Conservation (phyloP, 1,140 invertebrate species). For the Drosophila takahashii region DNA sequence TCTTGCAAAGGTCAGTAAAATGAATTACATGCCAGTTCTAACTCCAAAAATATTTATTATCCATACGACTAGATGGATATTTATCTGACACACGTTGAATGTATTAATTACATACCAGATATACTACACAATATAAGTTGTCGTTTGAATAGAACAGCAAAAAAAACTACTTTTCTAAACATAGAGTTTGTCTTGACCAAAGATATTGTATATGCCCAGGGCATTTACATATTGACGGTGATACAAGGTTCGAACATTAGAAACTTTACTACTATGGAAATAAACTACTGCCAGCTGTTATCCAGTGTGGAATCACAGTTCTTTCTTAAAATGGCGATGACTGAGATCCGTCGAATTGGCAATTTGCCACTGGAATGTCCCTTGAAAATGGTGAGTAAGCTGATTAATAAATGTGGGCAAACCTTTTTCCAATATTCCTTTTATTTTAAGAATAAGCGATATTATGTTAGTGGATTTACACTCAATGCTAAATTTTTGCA, state of each 20-base stretch:
- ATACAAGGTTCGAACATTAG: not conserved
- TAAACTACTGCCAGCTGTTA: conserved; percentile 26
- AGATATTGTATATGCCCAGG: conserved; percentile 1
- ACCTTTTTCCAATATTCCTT: not conserved
- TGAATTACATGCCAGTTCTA: not conserved
- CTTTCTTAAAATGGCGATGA: conserved; percentile 1
- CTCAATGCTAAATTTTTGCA: conserved; percentile 17
- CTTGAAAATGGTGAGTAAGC: conserved; percentile 24
- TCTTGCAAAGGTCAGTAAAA: not conserved
- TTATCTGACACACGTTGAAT: conserved; percentile 3
- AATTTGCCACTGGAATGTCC: conserved; percentile 43
- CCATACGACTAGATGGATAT: conserved; percentile 1
- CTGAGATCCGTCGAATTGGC: not conserved
- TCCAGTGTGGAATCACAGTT: conserved; percentile 4
- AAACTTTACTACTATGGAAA: conserved; percentile 14
- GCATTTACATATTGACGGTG: not conserved
- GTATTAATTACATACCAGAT: conserved; percentile 10
- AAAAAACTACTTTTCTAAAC: not conserved
- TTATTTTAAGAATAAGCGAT: conserved; percentile 7
- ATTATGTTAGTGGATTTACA: conserved; percentile 15
- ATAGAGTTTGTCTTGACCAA: not conserved
- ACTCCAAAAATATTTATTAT: not conserved
- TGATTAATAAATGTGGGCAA: not conserved
- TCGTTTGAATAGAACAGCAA: not conserved
- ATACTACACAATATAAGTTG: conserved; percentile 4